Percentiles rank a stretch among this genome's conserved stretches.
phyloP scores from a whole-genome alignment of 2,888 invertebrate genomes.

The Nasonovia ribisnigri region DNA sequence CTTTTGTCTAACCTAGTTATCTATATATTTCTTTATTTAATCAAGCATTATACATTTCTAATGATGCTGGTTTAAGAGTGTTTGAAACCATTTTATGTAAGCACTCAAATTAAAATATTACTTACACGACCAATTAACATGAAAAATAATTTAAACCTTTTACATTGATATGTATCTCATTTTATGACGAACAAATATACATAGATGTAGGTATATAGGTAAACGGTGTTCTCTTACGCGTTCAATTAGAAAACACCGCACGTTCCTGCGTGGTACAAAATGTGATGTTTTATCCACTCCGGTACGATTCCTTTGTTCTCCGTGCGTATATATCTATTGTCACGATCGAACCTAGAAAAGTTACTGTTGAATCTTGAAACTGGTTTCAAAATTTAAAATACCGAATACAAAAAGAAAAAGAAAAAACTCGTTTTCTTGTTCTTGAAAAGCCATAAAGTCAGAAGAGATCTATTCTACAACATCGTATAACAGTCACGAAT shows the following conservation, averaged over 20 bases:
- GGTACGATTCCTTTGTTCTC: not conserved
- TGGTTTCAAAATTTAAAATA: slow-evolving; percentile 44
- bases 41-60: not conserved
- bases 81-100: not conserved
- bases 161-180: not conserved
- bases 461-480: not conserved
- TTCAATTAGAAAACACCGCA: slow-evolving; percentile 20
- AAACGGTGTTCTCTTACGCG: not conserved
- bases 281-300: not conserved
- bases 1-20: not conserved
- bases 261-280: slow-evolving; percentile 12
- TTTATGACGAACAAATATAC: not conserved
- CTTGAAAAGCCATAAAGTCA: slow-evolving; percentile 44
- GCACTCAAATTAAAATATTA: not conserved
- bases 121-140: not conserved
- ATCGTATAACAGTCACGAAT: slow-evolving; percentile 11
- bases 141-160: not conserved
- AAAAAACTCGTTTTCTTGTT: slow-evolving; percentile 40
- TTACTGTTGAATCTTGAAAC: slow-evolving; percentile 6
- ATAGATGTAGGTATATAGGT: not conserved
- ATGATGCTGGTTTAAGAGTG: not conserved
- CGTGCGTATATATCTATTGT: not conserved
- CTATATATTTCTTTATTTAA: not conserved
- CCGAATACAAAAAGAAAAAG: slow-evolving; percentile 14
- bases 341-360: slow-evolving; percentile 27